Base-by-base conservation (phyloP, 2,113 vertebrate genomes). In the Hippocampus mohnikei region DNA sequence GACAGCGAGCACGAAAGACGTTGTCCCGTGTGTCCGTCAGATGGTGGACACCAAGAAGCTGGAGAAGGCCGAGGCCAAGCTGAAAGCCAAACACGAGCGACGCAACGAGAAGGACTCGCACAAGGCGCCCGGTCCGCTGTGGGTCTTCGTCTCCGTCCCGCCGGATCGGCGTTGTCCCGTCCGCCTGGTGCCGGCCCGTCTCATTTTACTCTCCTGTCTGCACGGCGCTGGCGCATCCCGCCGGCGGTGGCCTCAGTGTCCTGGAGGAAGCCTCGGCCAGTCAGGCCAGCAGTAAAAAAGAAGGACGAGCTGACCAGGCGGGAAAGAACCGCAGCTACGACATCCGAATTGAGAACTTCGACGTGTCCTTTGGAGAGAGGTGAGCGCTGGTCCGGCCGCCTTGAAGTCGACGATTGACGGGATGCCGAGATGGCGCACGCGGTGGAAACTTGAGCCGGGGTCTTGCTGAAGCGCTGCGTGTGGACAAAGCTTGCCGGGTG, bases 271-370 rank as follows among this genome's bases (percentile, higher is more conserved):
- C 97, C 0, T 98, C 97, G 0, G 97, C 97, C 78, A 98, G 97
- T 87, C 97, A 99, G 85, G 96, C 96, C 18, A 95, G 95, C 91
- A 99, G 91, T 89, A 97, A 96, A 88, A 99, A 98, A 85, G 97
- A 99, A 58, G 96, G 76, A 60, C 93, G 96, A 1, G 92, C 97
- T 44, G 97, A 98, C 79, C 92, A 93, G 9, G 96, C 96, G 0
- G 97, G 96, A 85, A 98, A 98, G 91, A 99, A 96, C 83, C 96
- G 96, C 70, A 96, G 95, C 0, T 99, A 98, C 0, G 97, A 99
- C 42, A 94, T 99, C 69, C 94, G 95, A 76, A 96, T 99, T 0
- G 97, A 99, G 84, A 99, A 99, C 92, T 99, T 99, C 9, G 97
- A 99, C 0, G 95, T 99, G 67, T 95, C 96, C 44, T 99, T 98